phyloP scores from a whole-genome alignment of 2,113 vertebrate species.

The Acrocephalus arundinaceus region DNA sequence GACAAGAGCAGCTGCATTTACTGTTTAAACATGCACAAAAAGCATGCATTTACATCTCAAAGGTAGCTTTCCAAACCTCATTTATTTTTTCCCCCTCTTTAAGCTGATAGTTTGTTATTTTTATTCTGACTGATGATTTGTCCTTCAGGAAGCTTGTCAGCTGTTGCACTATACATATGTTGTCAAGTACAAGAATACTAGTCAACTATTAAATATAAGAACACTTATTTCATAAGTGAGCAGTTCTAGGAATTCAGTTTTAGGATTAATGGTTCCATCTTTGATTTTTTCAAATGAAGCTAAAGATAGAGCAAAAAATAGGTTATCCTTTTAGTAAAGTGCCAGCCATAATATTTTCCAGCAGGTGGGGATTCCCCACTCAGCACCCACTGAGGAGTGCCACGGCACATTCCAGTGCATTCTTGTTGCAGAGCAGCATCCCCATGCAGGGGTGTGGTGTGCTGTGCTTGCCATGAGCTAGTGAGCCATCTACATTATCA shows the following conservation, averaged over 20 bases:
- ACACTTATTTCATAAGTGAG: neutral
- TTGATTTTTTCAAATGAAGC: neutral
- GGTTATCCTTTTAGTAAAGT: neutral
- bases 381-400: neutral
- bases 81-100: neutral
- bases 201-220: neutral
- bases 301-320: neutral
- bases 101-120: neutral
- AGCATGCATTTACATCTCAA: neutral
- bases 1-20: constrained; percentile 82
- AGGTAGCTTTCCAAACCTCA: neutral
- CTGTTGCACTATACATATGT: neutral
- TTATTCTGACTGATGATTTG: neutral
- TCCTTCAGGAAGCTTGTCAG: neutral
- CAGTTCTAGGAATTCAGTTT: neutral
- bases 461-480: neutral
- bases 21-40: constrained; percentile 58
- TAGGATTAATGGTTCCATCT: neutral
- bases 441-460: neutral
- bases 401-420: neutral
- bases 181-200: neutral
- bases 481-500: neutral
- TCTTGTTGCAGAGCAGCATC: neutral
- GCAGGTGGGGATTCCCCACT: neutral
- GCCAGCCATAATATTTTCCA: neutral